These are phyloP conservation scores for Condylura cristata DNA, from an alignment of 2,113 vertebrate species.

Conservation along the genomic window DNA sequence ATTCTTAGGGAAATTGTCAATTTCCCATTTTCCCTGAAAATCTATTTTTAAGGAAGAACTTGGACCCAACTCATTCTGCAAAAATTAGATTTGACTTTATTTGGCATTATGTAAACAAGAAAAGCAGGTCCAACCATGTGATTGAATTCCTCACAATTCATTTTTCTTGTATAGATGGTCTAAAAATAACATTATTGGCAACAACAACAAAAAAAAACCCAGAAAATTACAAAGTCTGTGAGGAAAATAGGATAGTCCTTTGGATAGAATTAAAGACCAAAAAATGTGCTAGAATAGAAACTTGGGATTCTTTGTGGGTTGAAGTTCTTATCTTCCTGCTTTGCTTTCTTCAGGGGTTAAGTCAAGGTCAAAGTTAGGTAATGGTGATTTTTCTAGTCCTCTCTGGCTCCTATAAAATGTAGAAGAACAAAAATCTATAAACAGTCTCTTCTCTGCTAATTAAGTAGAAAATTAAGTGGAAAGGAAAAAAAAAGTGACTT, in stretches of 20 bases:
- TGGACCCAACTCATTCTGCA: slow-evolving; percentile 35
- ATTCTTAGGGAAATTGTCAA: slow-evolving; percentile 78
- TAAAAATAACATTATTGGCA: slow-evolving; percentile 47
- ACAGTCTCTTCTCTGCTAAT: background rate
- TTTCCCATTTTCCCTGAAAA: slow-evolving; percentile 78
- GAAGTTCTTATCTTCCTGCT: background rate
- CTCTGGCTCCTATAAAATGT: background rate
- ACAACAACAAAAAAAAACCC: background rate
- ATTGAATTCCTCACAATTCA: slow-evolving; percentile 33
- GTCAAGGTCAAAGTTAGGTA: background rate
- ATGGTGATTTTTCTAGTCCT: background rate
- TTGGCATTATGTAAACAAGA: slow-evolving; percentile 55
- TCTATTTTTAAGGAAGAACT: slow-evolving; percentile 70
- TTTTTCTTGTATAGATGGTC: background rate
- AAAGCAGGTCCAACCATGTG: background rate
- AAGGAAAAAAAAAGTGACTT: background rate
- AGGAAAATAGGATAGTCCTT: background rate
- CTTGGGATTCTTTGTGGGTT: rapidly evolving
- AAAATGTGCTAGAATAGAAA: background rate
- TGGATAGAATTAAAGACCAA: background rate
- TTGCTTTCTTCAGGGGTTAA: background rate
- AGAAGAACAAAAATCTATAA: background rate
- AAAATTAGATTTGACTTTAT: slow-evolving; percentile 76
- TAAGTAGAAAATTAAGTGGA: background rate
- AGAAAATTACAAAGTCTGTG: background rate